Percentiles rank a stretch among this genome's conserved stretches.
phyloP scores from a whole-genome alignment of 2,888 invertebrate species.

The Agrotis puta region DNA sequence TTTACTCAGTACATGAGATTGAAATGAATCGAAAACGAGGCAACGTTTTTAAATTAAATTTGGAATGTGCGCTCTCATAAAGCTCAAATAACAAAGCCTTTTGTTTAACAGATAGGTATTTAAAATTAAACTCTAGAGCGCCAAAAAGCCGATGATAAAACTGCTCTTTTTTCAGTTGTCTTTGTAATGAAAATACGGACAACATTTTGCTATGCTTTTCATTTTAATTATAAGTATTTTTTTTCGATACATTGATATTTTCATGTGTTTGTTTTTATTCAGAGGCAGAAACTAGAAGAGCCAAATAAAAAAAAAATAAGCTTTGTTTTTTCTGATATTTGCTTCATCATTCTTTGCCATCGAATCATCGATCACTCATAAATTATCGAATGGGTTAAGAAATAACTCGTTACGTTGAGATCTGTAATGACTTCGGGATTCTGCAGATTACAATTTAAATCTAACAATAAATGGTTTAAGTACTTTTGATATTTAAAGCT shows the following conservation, averaged over 20 bases:
- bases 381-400: not conserved
- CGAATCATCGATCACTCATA: too few relatives aligned
- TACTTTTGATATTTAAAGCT: not conserved
- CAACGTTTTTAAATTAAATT: constrained; percentile 20
- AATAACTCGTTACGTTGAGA: not conserved
- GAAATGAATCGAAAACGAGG: constrained; percentile 2
- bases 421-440: not conserved
- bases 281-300: not conserved
- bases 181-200: constrained; percentile 21
- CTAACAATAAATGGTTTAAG: too few relatives aligned
- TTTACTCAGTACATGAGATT: too few relatives aligned
- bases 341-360: not conserved
- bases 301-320: not conserved
- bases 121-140: constrained; percentile 31
- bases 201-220: too few relatives aligned
- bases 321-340: too few relatives aligned
- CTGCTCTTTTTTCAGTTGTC: constrained; percentile 9
- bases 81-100: constrained; percentile 17
- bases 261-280: too few relatives aligned
- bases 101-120: constrained; percentile 35
- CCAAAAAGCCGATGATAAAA: constrained; percentile 25
- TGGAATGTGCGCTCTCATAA: constrained; percentile 17
- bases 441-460: too few relatives aligned
- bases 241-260: not conserved
- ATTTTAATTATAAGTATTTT: not conserved